Conservation (phyloP, 2,888 invertebrate species). For the Hydroisotoma schaefferi region DNA sequence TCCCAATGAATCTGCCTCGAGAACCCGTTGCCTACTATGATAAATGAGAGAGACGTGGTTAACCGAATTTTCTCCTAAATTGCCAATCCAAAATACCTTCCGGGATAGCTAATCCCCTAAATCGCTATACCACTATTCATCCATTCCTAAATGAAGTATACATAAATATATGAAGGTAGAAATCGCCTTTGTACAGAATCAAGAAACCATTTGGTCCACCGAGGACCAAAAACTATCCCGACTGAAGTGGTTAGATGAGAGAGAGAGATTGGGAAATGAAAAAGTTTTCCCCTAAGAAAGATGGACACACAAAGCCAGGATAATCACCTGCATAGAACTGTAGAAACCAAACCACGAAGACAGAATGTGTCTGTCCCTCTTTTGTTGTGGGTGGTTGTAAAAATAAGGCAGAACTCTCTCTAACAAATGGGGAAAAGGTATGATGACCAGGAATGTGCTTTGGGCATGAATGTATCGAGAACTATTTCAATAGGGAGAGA, state of each 20-base stretch:
- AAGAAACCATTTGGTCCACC: neutral
- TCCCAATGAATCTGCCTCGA: conserved; percentile 5
- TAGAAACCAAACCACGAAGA: too few species aligned
- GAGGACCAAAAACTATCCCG: neutral
- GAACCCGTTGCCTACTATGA: conserved; percentile 27
- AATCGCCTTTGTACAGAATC: too few species aligned
- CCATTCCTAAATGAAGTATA: too few species aligned
- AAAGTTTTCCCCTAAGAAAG: conserved; percentile 15
- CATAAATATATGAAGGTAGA: too few species aligned
- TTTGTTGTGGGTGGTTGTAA: neutral
- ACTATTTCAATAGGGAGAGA: neutral
- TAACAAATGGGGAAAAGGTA: conserved; percentile 1
- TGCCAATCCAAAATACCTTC: conserved; percentile 21
- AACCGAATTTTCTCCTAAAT: conserved; percentile 33
- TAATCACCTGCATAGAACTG: conserved; percentile 17
- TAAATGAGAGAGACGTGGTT: conserved; percentile 39
- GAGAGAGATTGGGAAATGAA: conserved; percentile 14
- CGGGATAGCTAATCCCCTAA: conserved; percentile 16
- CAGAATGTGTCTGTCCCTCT: too few species aligned
- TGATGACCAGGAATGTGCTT: neutral
- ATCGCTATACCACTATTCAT: too few species aligned
- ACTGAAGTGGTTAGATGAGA: too few species aligned
- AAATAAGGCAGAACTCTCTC: neutral
- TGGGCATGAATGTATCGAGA: neutral
- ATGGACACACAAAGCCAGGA: conserved; percentile 22